These are phyloP conservation scores for Vombatus ursinus DNA, from an alignment of 2,113 vertebrate species.

Conservation along the genomic window DNA sequence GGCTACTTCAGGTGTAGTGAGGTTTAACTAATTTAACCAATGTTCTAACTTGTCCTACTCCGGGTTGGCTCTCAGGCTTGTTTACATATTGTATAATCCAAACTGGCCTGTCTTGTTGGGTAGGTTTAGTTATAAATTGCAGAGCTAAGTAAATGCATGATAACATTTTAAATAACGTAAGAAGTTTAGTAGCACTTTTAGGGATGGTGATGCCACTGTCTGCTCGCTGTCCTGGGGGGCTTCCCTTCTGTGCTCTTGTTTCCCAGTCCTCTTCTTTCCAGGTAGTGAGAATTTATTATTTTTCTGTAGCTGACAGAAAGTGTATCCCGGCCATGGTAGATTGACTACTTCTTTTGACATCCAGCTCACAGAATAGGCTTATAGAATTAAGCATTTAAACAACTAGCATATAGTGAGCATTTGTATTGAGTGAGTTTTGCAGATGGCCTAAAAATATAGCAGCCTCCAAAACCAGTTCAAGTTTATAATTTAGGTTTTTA, in stretches of 20 bases:
- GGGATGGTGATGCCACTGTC: slow-evolving; percentile 20
- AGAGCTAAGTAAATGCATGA: slow-evolving; percentile 71
- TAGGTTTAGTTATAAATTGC: slow-evolving; percentile 77
- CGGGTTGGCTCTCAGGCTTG: slow-evolving; percentile 78
- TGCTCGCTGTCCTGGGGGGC: slow-evolving; percentile 12
- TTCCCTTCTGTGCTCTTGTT: background rate
- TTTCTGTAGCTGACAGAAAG: slow-evolving; percentile 57
- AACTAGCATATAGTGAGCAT: background rate
- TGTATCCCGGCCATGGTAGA: background rate
- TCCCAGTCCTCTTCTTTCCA: background rate
- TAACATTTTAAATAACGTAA: slow-evolving; percentile 73
- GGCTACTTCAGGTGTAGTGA: slow-evolving; percentile 75
- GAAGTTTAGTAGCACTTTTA: slow-evolving; percentile 50
- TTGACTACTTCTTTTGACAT: background rate
- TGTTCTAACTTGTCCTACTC: slow-evolving; percentile 78
- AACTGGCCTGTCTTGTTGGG: slow-evolving; percentile 85
- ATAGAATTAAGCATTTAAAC: background rate
- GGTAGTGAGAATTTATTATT: background rate
- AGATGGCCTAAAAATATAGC: background rate
- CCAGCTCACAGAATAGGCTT: background rate
- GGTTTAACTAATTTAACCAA: slow-evolving; percentile 75
- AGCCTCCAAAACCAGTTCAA: background rate
- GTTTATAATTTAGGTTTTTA: background rate
- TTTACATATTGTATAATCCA: slow-evolving; percentile 82
- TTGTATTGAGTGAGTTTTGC: background rate